phyloP scores from a whole-genome alignment of 2,797 vertebrate species.

The Catharus ustulatus region DNA sequence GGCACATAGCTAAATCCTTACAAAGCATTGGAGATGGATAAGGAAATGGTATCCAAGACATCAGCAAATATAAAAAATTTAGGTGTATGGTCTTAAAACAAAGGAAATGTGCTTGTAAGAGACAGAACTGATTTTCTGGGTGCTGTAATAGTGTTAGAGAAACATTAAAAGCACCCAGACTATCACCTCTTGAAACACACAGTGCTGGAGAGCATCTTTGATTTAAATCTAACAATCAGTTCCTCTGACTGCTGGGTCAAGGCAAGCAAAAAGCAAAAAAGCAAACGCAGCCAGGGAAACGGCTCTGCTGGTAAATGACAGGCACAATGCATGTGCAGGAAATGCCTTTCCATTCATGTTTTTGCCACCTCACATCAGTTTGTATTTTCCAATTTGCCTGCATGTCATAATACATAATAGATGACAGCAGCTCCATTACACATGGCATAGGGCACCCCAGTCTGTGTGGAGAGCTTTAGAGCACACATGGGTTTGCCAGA shows the following conservation, averaged over 20 bases:
- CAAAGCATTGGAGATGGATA: not conserved
- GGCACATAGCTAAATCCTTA: not conserved
- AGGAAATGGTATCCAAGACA: not conserved
- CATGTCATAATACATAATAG: not conserved
- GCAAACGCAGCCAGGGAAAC: not conserved
- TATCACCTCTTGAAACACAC: not conserved
- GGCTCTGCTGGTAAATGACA: not conserved
- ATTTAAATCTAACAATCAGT: not conserved
- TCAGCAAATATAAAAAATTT: not conserved
- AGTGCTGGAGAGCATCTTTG: not conserved
- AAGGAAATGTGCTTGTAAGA: not conserved
- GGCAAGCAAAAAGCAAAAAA: not conserved
- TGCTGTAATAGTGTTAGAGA: not conserved
- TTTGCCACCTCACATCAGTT: not conserved
- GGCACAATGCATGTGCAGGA: not conserved
- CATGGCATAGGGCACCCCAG: not conserved
- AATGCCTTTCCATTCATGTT: not conserved
- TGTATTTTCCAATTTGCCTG: conserved; percentile 23
- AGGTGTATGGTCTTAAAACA: not conserved
- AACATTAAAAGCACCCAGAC: not conserved
- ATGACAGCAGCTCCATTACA: conserved; percentile 4
- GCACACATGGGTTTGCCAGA: not conserved
- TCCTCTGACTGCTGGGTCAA: conserved; percentile 11
- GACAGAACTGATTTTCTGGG: not conserved
- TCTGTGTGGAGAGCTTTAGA: not conserved